phyloP scores from a whole-genome alignment of 2,113 vertebrate genomes.

The Amphilophus citrinellus region DNA sequence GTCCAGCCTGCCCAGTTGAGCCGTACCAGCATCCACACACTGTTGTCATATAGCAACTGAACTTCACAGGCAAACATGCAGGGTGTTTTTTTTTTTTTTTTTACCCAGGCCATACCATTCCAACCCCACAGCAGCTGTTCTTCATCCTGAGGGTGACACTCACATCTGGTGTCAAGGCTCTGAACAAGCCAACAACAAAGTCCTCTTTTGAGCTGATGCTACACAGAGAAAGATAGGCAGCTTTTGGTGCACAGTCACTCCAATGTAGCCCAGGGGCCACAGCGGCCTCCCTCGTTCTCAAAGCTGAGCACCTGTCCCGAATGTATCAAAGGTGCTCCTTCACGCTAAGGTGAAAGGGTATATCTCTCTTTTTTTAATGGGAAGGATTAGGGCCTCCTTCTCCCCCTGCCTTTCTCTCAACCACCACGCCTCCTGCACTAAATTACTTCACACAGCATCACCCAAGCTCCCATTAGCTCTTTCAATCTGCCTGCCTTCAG shows the following conservation, averaged over 20 bases:
- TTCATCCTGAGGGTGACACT: constrained; percentile 61
- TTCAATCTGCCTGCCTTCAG: constrained; percentile 84
- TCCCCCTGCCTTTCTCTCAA: constrained; percentile 39
- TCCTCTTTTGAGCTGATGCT: constrained; percentile 47
- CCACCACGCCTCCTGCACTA: constrained; percentile 71
- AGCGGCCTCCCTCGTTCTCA: constrained; percentile 66
- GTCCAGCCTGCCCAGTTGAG: background rate
- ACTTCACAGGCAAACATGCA: constrained; percentile 43
- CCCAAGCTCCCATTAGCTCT: constrained; percentile 74
- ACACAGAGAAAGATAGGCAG: constrained; percentile 31
- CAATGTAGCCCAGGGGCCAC: constrained; percentile 49
- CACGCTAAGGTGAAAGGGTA: constrained; percentile 65
- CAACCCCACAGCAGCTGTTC: constrained; percentile 64
- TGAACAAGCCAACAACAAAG: constrained; percentile 64
- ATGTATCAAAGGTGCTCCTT: constrained; percentile 60
- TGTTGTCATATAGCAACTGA: constrained; percentile 28
- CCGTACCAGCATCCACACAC: constrained; percentile 25
- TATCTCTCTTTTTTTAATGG: constrained; percentile 62
- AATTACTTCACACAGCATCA: constrained; percentile 81
- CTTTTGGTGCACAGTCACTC: constrained; percentile 56
- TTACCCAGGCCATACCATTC: constrained; percentile 35
- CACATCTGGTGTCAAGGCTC: constrained; percentile 76
- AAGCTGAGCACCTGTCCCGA: constrained; percentile 70
- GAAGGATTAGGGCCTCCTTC: constrained; percentile 64
- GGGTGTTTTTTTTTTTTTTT: constrained; percentile 51